Base-by-base conservation (phyloP, 1,140 invertebrate genomes). In the Lucilia sericata region DNA sequence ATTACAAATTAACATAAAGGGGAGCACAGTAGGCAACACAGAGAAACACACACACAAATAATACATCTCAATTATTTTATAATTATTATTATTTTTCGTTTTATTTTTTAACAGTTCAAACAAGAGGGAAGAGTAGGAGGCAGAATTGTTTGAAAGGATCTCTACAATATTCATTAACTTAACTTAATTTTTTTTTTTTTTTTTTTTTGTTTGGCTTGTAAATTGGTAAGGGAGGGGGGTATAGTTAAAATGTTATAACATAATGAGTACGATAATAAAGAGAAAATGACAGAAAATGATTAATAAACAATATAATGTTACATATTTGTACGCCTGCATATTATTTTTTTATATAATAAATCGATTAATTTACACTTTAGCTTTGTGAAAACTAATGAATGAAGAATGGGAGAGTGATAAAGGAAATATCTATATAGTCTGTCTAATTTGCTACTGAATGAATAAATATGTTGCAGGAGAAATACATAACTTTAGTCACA, bases 1-100 rank as follows among this genome's bases (percentile, higher is more conserved):
- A 70, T 70, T 70, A 70, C 65, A 70, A 70, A 70, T 70, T 70
- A 70, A 21, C 65, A 70, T 70, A 70, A 70, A 19, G 9, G n/a
- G 55, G n/a, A 60, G 14, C 14, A 60, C 55, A 60, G n/a, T 55
- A 55, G 12, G 13, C 5, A 55, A 17, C 2, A 55, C 13, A 8
- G 17, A 65, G n/a, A 65, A 30, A 42, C 42, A 42, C 5, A 42
- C 5, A 30, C 25, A 30, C n/a, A 70, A 25, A 70, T 25, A 21
- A 70, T 60, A n/a, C 65, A 7, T 19, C 19, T 70, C 19, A 70
- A 70, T 70, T 70, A 70, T 70, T 70, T 70, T 21, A 70, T 70
- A 70, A 70, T 70, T 70, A 70, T 21, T 21, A 21, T 70, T 25
- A 60, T 60, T n/a, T 60, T 60, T 60, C 55, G n/a, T 60, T 60